Evolutionary conservation across 2,797 vertebrate genomes (phyloP).

Genomic region (Pitangus sulphuratus): DNA sequence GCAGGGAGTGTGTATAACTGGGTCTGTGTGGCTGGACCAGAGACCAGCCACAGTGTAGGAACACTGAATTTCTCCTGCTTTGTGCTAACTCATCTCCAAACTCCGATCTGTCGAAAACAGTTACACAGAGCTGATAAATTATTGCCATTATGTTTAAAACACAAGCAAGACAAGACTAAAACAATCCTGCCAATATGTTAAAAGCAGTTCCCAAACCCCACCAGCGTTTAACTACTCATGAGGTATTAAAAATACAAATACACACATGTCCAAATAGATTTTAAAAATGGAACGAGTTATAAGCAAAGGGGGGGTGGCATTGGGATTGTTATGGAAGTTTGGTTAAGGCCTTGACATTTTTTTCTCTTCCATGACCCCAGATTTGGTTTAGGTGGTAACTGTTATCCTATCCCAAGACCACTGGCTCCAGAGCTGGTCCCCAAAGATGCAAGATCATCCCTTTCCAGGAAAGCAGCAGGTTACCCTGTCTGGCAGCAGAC

Average conservation of each 20-base stretch:
- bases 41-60: slow-evolving; percentile 3
- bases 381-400: slow-evolving; percentile 53
- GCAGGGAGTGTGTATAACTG: neutral
- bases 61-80: slow-evolving; percentile 29
- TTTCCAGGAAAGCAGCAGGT: neutral
- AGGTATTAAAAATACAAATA: slow-evolving; percentile 78
- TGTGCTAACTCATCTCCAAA: slow-evolving; percentile 38
- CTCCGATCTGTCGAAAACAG: slow-evolving; percentile 52
- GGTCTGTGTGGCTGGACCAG: slow-evolving; percentile 19
- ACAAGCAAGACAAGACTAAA: slow-evolving; percentile 75
- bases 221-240: slow-evolving; percentile 73
- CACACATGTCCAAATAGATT: slow-evolving; percentile 55
- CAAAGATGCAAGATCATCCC: neutral
- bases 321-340: slow-evolving; percentile 65
- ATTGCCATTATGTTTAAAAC: slow-evolving; percentile 81
- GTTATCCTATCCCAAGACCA: slow-evolving; percentile 22
- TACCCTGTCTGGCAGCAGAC: neutral
- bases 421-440: slow-evolving; percentile 29
- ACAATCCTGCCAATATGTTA: slow-evolving; percentile 50
- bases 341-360: slow-evolving; percentile 72
- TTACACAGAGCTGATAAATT: slow-evolving; percentile 75
- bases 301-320: slow-evolving; percentile 45
- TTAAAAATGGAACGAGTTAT: slow-evolving; percentile 63
- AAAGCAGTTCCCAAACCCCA: slow-evolving; percentile 59
- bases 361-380: slow-evolving; percentile 40